Conservation (phyloP, 2,797 vertebrate genomes). For the Chloroceryle inda region DNA sequence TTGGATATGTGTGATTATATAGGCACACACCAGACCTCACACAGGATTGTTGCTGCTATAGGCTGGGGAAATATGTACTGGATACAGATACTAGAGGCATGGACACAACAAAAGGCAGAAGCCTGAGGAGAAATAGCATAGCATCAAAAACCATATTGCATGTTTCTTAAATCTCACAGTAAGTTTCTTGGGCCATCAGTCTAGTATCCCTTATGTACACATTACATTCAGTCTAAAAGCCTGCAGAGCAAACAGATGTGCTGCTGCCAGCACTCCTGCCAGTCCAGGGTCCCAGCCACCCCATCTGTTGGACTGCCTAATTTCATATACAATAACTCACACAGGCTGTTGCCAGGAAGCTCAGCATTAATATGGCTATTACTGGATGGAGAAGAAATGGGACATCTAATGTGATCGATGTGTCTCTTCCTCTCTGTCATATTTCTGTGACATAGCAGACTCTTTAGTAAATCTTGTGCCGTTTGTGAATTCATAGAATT, state of each 20-base stretch:
- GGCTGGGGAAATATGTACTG: neutral
- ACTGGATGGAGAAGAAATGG: neutral
- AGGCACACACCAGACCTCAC: neutral
- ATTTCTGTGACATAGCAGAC: neutral
- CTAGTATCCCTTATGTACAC: neutral
- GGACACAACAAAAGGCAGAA: neutral
- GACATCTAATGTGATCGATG: neutral
- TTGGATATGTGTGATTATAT: neutral
- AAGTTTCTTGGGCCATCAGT: neutral
- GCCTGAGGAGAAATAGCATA: neutral
- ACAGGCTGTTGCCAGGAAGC: neutral
- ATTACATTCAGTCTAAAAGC: slow-evolving; percentile 13
- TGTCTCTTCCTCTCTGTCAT: neutral
- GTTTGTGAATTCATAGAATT: neutral
- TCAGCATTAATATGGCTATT: neutral
- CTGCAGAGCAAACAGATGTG: neutral
- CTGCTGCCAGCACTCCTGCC: neutral
- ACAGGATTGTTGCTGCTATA: neutral
- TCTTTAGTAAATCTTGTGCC: neutral
- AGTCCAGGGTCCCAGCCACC: neutral
- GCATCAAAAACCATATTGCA: neutral
- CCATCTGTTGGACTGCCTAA: neutral
- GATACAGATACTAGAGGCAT: neutral
- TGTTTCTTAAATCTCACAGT: neutral
- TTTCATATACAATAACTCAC: fast-evolving